Conservation (phyloP, 2,797 vertebrate species). For the Ambastaia sidthimunki region DNA sequence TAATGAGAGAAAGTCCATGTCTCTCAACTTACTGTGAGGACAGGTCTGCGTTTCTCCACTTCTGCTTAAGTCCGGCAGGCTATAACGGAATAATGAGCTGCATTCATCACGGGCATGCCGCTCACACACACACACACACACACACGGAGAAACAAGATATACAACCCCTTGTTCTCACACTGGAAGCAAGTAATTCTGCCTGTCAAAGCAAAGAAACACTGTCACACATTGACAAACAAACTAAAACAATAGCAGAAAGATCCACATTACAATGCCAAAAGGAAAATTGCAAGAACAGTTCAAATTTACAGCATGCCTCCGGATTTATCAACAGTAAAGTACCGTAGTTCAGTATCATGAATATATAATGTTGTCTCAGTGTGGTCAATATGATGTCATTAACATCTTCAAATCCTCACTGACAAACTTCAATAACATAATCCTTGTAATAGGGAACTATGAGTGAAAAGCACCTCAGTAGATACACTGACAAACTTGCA, state of each 20-base stretch:
- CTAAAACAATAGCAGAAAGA: neutral
- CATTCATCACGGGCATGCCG: constrained; percentile 73
- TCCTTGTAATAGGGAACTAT: constrained; percentile 59
- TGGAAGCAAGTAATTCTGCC: constrained; percentile 5
- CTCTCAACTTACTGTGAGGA: constrained; percentile 80
- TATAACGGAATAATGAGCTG: constrained; percentile 74
- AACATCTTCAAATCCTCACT: constrained; percentile 69
- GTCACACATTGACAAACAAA: constrained; percentile 1
- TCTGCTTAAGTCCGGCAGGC: constrained; percentile 69
- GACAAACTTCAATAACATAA: constrained; percentile 72
- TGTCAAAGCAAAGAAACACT: neutral
- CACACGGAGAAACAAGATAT: constrained; percentile 31
- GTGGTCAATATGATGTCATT: constrained; percentile 44
- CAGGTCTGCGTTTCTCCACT: constrained; percentile 78
- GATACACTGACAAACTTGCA: neutral
- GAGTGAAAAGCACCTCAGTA: constrained; percentile 66
- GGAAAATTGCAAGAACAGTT: neutral
- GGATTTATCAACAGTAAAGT: neutral
- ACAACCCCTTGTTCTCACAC: constrained; percentile 18
- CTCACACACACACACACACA: constrained; percentile 54
- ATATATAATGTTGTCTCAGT: too few species aligned
- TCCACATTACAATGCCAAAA: neutral
- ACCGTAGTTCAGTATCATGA: constrained; percentile 5
- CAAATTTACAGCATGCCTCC: neutral
- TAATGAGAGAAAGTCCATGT: constrained; percentile 78